Base-by-base conservation (phyloP, 2,888 invertebrate species). In the Neria commutata region DNA sequence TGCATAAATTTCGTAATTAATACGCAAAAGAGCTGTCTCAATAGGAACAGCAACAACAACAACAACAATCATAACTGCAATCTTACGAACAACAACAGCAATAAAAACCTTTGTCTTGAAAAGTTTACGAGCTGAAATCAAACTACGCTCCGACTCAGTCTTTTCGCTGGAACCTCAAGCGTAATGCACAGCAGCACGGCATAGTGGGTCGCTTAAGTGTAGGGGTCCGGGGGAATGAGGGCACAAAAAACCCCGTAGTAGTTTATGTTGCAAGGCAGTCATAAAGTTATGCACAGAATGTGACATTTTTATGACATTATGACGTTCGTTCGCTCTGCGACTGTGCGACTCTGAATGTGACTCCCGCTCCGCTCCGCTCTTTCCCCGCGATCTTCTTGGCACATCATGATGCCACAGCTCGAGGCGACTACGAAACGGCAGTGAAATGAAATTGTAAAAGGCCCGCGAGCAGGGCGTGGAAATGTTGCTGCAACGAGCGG, bases 261-360 rank as follows among this genome's bases (percentile, higher is more conserved):
- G 75, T 77, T 78, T 77, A 75, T 77, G 74, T 72, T 72, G 73
- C 70, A 70, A 68, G 70, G 71, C 72, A 71, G 70, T 77, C 77
- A 75, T 78, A 77, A 77, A 77, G 74, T 77, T 77, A 76, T 77
- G 74, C 72, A 77, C 77, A 76, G 73, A 76, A 78, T 77, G 77
- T 78, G 78, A 77, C 77, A 76, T 76, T 77, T 77, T 77, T 77
- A 78, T 75, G 78, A 76, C 78, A 77, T 74, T 74, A 73, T 76
- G 78, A 77, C 77, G 70, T 75, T 73, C 62, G 61, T 70, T 52
- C 52, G 47, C 53, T 47, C 53, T 19, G 29, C 29, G 61, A 58
- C 53, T 45, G n/a, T n/a, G 53, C 55, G 58, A 51, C 49, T 63
- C 50, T 29, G 6, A 40, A 33, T 49, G 45, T 54, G 57, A 53